phyloP scores from a whole-genome alignment of 1,140 invertebrate genomes.

The Bombus sylvicola region DNA sequence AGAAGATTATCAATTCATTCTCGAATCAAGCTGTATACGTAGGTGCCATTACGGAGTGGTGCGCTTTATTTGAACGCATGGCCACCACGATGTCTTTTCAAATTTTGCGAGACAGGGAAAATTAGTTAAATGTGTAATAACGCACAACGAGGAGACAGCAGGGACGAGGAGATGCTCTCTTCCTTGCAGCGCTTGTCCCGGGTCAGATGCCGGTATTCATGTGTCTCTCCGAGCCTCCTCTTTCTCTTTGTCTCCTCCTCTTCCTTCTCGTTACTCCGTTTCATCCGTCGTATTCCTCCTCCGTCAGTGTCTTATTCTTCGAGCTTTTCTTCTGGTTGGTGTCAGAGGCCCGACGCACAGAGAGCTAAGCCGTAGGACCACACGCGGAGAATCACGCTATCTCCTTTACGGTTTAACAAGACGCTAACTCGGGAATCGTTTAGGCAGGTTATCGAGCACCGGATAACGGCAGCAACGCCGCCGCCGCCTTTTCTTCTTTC shows the following conservation, averaged over 20 bases:
- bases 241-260: not conserved
- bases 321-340: conserved; percentile 5
- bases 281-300: conserved; percentile 20
- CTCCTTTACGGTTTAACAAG: conserved; percentile 53
- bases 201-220: conserved; percentile 41
- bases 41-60: conserved; percentile 51
- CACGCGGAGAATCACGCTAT: conserved; percentile 60
- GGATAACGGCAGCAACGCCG: conserved; percentile 33
- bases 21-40: conserved; percentile 51
- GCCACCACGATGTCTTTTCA: conserved; percentile 57
- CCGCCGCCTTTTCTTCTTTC: not conserved
- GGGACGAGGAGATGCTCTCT: conserved; percentile 23
- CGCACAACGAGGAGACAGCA: conserved; percentile 56
- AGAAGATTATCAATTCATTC: conserved; percentile 17
- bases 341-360: conserved; percentile 14
- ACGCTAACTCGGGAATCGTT: conserved; percentile 63
- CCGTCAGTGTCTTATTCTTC: conserved; percentile 32
- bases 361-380: conserved; percentile 40
- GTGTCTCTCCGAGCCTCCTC: conserved; percentile 40
- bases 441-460: conserved; percentile 48
- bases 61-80: conserved; percentile 51
- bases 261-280: conserved; percentile 5
- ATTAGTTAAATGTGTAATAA: conserved; percentile 81
- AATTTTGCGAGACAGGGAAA: conserved; percentile 79
- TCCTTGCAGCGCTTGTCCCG: not conserved